phyloP scores from a whole-genome alignment of 2,888 invertebrate species.

The Drosophila nigritarsus region DNA sequence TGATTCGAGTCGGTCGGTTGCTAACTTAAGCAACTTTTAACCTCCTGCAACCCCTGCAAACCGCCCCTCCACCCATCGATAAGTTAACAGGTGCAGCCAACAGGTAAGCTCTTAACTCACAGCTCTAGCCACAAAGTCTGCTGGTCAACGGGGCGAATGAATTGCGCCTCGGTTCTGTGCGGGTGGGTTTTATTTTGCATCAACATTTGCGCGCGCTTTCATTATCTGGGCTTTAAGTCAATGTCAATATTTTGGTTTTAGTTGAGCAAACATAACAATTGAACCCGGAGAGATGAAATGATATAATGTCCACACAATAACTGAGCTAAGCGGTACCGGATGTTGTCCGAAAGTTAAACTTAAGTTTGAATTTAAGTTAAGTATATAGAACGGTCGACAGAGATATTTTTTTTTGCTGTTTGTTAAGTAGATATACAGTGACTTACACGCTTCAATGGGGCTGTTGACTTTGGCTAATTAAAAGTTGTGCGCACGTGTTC shows the following conservation, averaged over 20 bases:
- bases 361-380: conserved; percentile 37
- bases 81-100: conserved; percentile 18
- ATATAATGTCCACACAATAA: conserved; percentile 68
- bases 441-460: conserved; percentile 61
- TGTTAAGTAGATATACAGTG: conserved; percentile 37
- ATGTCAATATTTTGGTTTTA: conserved; percentile 76
- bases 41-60: background rate
- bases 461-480: conserved; percentile 77
- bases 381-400: conserved; percentile 47
- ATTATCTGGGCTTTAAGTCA: conserved; percentile 5
- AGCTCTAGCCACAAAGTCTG: conserved; percentile 17
- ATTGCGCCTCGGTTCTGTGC: conserved; percentile 39
- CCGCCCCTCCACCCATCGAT: background rate
- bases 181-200: conserved; percentile 10
- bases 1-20: conserved; percentile 37
- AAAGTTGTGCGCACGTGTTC: conserved; percentile 63
- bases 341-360: conserved; percentile 59
- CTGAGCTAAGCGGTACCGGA: conserved; percentile 45
- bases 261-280: conserved; percentile 52
- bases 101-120: conserved; percentile 34
- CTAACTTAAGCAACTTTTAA: conserved; percentile 38
- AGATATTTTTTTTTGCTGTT: conserved; percentile 32
- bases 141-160: conserved; percentile 53
- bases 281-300: conserved; percentile 50
- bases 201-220: conserved; percentile 17